phyloP scores from a whole-genome alignment of 2,888 invertebrate genomes.

The Torymus aiolomorphi region DNA sequence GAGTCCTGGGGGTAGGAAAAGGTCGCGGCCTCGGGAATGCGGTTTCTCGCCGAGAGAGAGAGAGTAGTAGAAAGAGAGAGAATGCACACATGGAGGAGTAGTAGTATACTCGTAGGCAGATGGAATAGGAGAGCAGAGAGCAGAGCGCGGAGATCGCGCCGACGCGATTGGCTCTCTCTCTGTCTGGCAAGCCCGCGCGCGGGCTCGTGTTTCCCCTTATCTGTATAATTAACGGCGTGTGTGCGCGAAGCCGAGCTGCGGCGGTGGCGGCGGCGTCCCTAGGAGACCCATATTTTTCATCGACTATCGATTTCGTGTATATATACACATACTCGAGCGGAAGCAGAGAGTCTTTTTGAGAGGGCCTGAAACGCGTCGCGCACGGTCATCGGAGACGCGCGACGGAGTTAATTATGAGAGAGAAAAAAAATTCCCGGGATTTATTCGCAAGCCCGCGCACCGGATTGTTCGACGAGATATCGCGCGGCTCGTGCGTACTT shows the following conservation, averaged over 20 bases:
- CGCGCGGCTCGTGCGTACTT: not conserved
- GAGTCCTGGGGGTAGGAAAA: not conserved
- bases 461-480: not conserved
- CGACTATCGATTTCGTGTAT: slow-evolving; percentile 28
- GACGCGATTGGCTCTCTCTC: slow-evolving; percentile 4
- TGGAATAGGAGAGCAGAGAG: not conserved
- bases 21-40: not conserved
- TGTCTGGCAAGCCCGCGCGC: too few relatives aligned
- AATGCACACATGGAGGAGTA: not conserved
- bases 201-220: slow-evolving; percentile 41
- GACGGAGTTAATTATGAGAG: slow-evolving; percentile 30
- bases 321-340: too few relatives aligned
- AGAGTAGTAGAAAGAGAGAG: not conserved
- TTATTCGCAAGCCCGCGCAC: not conserved
- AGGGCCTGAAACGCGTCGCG: slow-evolving; percentile 5
- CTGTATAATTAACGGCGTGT: slow-evolving; percentile 47
- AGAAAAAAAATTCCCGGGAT: slow-evolving; percentile 18
- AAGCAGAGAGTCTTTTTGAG: not conserved
- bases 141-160: not conserved
- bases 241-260: not conserved
- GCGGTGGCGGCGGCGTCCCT: not conserved
- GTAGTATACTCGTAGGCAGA: too few relatives aligned
- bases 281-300: slow-evolving; percentile 46
- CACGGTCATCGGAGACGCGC: not conserved
- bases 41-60: too few relatives aligned